Percentiles rank a stretch among this genome's conserved stretches.
Evolutionary conservation across 2,113 vertebrate species (phyloP).

Genomic region (Casuarius casuarius): DNA sequence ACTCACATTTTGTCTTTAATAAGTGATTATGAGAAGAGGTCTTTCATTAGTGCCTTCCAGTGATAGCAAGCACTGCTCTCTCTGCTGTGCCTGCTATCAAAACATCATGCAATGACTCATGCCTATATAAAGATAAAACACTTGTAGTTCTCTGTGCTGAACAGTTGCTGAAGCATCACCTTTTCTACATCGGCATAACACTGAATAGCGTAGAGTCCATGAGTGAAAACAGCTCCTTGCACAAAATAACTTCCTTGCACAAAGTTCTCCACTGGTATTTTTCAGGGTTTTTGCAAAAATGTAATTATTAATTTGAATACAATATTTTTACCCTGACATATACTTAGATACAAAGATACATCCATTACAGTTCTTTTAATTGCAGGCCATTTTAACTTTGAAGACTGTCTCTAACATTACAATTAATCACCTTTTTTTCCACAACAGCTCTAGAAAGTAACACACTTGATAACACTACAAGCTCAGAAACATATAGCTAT

Average conservation of each 20-base stretch:
- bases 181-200: neutral
- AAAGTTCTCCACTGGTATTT: neutral
- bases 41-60: neutral
- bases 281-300: neutral
- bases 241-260: neutral
- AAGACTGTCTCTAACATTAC: neutral
- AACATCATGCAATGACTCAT: neutral
- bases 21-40: neutral
- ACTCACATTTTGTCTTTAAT: neutral
- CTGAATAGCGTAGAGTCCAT: neutral
- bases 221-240: neutral
- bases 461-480: neutral
- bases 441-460: neutral
- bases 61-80: neutral
- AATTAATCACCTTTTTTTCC: neutral
- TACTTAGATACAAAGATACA: neutral
- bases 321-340: neutral
- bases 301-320: neutral
- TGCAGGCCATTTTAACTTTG: neutral
- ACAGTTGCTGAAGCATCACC: neutral
- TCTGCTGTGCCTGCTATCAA: neutral
- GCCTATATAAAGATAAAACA: neutral
- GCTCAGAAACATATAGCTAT: neutral
- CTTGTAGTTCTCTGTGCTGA: neutral
- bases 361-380: neutral